These are phyloP conservation scores for Alosa alosa DNA, from an alignment of 2,113 vertebrate species.

Conservation along the genomic window DNA sequence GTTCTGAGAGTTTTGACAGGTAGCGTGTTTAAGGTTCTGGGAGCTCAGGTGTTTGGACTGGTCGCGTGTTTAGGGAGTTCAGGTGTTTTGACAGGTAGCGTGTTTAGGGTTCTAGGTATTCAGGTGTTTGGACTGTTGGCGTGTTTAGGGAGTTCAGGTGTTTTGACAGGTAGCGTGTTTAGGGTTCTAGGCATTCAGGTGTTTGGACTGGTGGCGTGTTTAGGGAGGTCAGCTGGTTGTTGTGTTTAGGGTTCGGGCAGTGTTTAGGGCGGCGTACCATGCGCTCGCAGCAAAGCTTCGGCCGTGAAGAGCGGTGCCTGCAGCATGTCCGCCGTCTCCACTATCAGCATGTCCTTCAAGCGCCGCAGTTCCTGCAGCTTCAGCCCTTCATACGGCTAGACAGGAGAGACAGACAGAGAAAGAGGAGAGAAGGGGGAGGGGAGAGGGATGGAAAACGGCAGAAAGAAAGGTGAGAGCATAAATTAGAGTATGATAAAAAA, in stretches of 20 bases:
- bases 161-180: no score
- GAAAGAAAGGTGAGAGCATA: background rate
- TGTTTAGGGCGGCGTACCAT: conserved; percentile 74
- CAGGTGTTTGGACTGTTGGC: no score
- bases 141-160: no score
- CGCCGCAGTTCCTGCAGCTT: conserved; percentile 89
- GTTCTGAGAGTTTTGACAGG: background rate
- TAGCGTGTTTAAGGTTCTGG: background rate
- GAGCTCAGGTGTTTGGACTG: no score
- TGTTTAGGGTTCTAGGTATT: no score
- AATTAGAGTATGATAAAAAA: no score
- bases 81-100: no score
- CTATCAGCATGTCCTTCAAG: conserved; percentile 97
- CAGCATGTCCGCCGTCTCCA: conserved; percentile 99
- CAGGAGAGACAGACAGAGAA: background rate
- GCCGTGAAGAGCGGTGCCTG: conserved; percentile 96
- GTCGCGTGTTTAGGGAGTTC: no score
- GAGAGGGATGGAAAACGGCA: background rate
- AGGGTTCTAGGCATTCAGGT: no score
- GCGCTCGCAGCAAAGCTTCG: conserved; percentile 92
- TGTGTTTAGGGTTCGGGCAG: no score
- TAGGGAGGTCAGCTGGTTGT: no score
- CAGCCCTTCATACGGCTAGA: conserved; percentile 88
- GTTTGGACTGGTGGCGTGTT: no score
- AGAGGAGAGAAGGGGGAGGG: background rate